A percentile compares a stretch with the other conserved stretches of the same genome.
Evolutionary conservation across 2,888 invertebrate species (phyloP).

Genomic region (Drosophila quinaria): DNA sequence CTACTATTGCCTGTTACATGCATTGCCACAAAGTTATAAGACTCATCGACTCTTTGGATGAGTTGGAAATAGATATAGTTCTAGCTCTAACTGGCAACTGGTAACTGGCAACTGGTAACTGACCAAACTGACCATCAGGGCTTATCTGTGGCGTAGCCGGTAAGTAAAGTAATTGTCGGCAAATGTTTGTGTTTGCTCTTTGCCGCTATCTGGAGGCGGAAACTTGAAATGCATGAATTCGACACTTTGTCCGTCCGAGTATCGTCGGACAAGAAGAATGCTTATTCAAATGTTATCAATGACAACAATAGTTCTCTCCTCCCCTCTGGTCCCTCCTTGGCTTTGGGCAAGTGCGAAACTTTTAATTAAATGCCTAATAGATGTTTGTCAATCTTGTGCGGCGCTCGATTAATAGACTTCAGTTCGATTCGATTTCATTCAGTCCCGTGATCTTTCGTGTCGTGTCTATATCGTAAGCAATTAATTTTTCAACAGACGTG

Average conservation of each 20-base stretch:
- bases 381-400: slow-evolving; percentile 73
- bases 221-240: slow-evolving; percentile 74
- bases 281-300: slow-evolving; percentile 67
- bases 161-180: slow-evolving; percentile 81
- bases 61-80: slow-evolving; percentile 30
- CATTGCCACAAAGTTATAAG: slow-evolving; percentile 8
- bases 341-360: slow-evolving; percentile 65
- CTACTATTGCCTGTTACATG: not conserved
- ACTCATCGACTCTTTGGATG: not conserved
- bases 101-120: not conserved
- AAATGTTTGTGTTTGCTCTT: slow-evolving; percentile 70
- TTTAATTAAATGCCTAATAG: slow-evolving; percentile 80
- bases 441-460: slow-evolving; percentile 71
- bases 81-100: slow-evolving; percentile 8
- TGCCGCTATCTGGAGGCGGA: slow-evolving; percentile 69
- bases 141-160: slow-evolving; percentile 41
- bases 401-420: slow-evolving; percentile 64
- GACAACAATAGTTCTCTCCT: slow-evolving; percentile 43
- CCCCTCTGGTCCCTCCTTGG: not conserved
- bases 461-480: slow-evolving; percentile 67
- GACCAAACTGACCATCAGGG: slow-evolving; percentile 24
- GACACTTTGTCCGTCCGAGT: slow-evolving; percentile 63
- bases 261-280: slow-evolving; percentile 59
- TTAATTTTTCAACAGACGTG: slow-evolving; percentile 57
- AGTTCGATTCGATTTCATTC: slow-evolving; percentile 42